Percentiles rank a stretch among this genome's conserved stretches.
Conservation (phyloP, 2,113 vertebrate genomes). For the Sinocyclocheilus grahami region DNA sequence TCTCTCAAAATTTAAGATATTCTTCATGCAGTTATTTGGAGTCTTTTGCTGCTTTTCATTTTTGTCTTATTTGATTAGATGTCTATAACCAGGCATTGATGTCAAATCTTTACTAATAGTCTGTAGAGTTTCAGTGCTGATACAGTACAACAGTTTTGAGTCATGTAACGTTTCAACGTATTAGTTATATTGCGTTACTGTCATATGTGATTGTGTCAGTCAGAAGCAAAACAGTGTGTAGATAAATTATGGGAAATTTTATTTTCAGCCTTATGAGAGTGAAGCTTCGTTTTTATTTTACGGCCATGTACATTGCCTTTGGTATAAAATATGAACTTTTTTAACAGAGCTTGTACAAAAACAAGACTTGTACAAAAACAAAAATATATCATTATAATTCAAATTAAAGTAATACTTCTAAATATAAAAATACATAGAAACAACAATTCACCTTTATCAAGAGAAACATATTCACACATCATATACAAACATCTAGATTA, state of each 20-base stretch:
- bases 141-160: neutral
- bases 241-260: neutral
- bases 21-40: neutral
- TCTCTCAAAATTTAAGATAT: neutral
- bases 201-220: no score
- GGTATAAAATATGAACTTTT: neutral
- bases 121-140: neutral
- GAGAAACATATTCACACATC: slow-evolving; percentile 40
- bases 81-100: neutral
- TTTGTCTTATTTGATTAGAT: neutral
- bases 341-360: no score
- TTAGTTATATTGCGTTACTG: no score
- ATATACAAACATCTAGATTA: slow-evolving; percentile 51
- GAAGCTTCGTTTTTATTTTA: neutral
- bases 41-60: neutral
- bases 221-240: no score
- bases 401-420: neutral
- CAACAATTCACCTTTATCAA: neutral
- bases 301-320: neutral
- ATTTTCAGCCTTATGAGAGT: neutral
- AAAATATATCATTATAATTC: neutral
- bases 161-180: neutral
- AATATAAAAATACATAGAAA: slow-evolving; percentile 19
- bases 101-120: neutral
- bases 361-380: no score